Evolutionary conservation across 2,113 vertebrate genomes (phyloP), one percentile per base, ranked within the genome.

Genomic region (Peromyscus maniculatus): DNA sequence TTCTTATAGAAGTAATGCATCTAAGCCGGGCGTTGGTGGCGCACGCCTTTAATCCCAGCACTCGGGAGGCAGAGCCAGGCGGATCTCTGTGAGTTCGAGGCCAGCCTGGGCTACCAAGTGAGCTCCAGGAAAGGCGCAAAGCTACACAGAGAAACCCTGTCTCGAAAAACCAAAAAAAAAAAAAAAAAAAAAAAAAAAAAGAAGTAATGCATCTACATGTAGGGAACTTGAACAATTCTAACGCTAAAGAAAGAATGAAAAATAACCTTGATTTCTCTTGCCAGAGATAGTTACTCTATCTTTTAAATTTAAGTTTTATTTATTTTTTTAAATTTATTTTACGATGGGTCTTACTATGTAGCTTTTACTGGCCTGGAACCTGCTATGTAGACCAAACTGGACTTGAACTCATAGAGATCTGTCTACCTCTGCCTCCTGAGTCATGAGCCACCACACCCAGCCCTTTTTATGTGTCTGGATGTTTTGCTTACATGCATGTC

Each of bases 171-270:
- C n/a, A n/a, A n/a, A n/a, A n/a, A n/a, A n/a, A n/a, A n/a, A n/a
- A n/a, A n/a, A n/a, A n/a, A n/a, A n/a, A n/a, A n/a, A n/a, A n/a
- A n/a, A n/a, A n/a, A n/a, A n/a, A n/a, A n/a, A n/a, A n/a, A 62
- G 36, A 64, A 89, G n/a, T 46, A 89, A 67, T 39, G n/a, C 3
- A 67, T 39, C 36, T 87, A 87, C 22, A 87, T 19, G 46, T 55
- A 62, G 72, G 69, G 15, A 89, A 87, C 31, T 33, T 69, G 78
- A 86, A 82, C 43, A 89, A 89, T n/a, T 94, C 31, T 94, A 93
- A 95, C 36, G 71, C 52, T 55, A 52, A 80, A 94, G 55, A 82
- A 86, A 13, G 87, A 90, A 91, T 72, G 46, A 49, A 94, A 93
- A 91, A 89, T 16, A 89, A 87, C 15, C 24, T 46, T 12, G 74